A percentile compares a stretch with the other conserved stretches of the same genome.
Evolutionary conservation across 2,888 invertebrate species (phyloP).

Genomic region (Mylabris sibirica): DNA sequence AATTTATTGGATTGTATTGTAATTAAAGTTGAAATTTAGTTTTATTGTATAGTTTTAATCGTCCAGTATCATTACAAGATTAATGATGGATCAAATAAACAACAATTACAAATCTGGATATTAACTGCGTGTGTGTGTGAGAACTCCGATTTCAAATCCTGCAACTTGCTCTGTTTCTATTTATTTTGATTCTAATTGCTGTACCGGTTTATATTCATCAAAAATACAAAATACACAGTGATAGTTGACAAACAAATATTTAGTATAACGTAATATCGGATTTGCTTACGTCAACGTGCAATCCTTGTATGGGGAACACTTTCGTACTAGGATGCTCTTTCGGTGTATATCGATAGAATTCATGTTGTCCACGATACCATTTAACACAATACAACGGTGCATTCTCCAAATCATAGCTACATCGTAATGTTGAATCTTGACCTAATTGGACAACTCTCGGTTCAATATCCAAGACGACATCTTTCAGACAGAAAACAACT

Average conservation of each 20-base stretch:
- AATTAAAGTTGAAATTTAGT: no score
- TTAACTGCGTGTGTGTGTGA: neutral
- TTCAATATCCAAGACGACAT: slow-evolving; percentile 74
- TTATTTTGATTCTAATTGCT: neutral
- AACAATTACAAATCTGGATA: neutral
- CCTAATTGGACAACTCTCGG: slow-evolving; percentile 76
- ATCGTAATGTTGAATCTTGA: slow-evolving; percentile 73
- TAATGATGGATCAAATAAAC: neutral
- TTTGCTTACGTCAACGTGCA: slow-evolving; percentile 83
- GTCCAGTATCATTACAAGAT: no score
- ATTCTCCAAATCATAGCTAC: slow-evolving; percentile 79
- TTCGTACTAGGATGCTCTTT: slow-evolving; percentile 75
- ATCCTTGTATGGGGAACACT: slow-evolving; percentile 76
- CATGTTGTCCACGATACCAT: slow-evolving; percentile 84
- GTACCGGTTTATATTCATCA: neutral
- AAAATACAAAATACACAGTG: neutral
- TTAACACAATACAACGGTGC: slow-evolving; percentile 83
- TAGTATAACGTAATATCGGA: neutral
- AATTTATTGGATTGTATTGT: no score
- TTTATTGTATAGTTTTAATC: no score
- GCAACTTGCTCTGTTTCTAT: neutral
- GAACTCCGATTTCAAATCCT: neutral
- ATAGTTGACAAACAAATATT: neutral
- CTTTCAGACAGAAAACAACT: slow-evolving; percentile 73
- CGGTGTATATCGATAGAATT: slow-evolving; percentile 84